Conservation (phyloP, 2,113 vertebrate species). For the Peromyscus polionotus region DNA sequence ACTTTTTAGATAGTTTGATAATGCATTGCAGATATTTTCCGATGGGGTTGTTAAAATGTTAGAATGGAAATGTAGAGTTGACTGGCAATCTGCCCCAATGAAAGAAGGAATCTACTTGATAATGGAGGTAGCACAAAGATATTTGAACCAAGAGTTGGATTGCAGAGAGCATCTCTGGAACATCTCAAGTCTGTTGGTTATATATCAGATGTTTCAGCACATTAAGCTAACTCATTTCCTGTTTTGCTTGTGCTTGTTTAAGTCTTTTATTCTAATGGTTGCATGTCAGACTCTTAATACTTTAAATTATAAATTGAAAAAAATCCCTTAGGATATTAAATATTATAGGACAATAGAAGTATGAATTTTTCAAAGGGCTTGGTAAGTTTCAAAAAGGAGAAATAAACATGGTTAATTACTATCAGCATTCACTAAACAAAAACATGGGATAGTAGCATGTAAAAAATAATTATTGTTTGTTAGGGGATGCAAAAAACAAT, state of each 20-base stretch:
- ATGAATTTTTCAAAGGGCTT: conserved; percentile 45
- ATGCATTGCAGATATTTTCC: not conserved
- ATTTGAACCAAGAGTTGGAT: not conserved
- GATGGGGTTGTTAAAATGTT: not conserved
- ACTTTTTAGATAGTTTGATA: conserved; percentile 16
- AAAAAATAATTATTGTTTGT: not conserved
- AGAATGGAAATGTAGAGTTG: not conserved
- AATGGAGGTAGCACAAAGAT: not conserved
- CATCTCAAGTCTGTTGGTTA: not conserved
- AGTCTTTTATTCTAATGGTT: not conserved
- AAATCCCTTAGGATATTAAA: not conserved
- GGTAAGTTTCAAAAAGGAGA: conserved; percentile 43
- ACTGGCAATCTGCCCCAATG: not conserved
- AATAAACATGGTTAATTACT: not conserved
- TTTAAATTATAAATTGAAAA: conserved; percentile 11
- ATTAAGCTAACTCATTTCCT: not conserved
- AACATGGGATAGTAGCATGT: conserved; percentile 7
- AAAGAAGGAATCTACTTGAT: not conserved
- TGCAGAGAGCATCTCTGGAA: not conserved
- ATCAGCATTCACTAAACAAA: not conserved
- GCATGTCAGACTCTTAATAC: not conserved
- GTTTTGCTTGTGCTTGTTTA: conserved; percentile 19
- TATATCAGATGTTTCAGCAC: not conserved
- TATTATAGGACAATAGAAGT: not conserved
- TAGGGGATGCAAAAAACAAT: conserved; percentile 17